These are phyloP conservation scores for Harpagifer antarcticus DNA, from an alignment of 2,797 vertebrate genomes.

Conservation along the genomic window DNA sequence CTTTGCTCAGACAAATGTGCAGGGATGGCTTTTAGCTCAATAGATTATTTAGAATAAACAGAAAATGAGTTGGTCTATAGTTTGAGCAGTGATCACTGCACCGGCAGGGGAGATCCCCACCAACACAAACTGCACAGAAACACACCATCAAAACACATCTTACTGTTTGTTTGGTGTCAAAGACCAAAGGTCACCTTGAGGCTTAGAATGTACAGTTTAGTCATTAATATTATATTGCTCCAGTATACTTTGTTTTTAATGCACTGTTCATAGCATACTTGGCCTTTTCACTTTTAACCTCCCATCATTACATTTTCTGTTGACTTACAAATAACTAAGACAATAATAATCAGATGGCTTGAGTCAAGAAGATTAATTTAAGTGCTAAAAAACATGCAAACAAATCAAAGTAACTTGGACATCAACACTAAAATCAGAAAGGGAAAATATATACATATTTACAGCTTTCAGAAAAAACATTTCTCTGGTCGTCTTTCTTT, in stretches of 20 bases:
- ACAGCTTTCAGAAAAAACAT: too few relatives aligned
- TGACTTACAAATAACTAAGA: too few relatives aligned
- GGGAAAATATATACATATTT: too few relatives aligned
- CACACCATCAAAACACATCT: constrained; percentile 32
- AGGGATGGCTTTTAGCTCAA: constrained; percentile 17
- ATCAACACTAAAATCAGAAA: too few relatives aligned
- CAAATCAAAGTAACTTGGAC: too few relatives aligned
- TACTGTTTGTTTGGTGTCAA: constrained; percentile 14
- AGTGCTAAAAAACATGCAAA: too few relatives aligned
- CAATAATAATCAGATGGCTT: too few relatives aligned
- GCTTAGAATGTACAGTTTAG: background rate
- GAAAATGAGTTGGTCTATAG: constrained; percentile 21
- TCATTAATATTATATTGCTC: background rate
- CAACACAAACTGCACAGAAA: constrained; percentile 37
- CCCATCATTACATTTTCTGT: too few relatives aligned
- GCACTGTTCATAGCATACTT: constrained; percentile 4
- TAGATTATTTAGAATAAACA: constrained; percentile 13
- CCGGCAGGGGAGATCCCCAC: constrained; percentile 25
- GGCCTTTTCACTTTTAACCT: constrained; percentile 8
- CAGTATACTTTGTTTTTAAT: background rate
- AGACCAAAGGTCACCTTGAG: background rate
- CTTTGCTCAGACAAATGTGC: background rate
- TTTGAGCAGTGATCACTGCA: constrained; percentile 25
- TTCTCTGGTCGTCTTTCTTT: too few relatives aligned
- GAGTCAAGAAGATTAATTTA: too few relatives aligned